Base-by-base conservation (phyloP, 2,797 vertebrate genomes). In the Manis javanica region DNA sequence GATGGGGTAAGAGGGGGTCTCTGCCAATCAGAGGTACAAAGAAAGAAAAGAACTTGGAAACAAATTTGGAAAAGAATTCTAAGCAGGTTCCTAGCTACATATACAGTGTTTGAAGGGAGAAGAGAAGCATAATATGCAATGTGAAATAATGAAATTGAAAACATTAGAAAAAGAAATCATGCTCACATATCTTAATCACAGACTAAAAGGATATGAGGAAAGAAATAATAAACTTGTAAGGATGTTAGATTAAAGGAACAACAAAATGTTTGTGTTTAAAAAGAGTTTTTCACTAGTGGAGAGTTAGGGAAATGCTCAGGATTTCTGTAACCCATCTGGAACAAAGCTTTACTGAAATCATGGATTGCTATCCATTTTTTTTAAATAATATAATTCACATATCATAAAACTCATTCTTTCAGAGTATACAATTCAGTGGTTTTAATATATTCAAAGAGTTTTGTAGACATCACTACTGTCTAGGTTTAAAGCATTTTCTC, bases 31-130 rank as follows among this genome's bases (percentile, higher is more conserved):
- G 0, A 83, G 31, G 13, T 14, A 82, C 71, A 13, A 75, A 90
- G 39, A 71, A 72, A 63, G n/a, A 51, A 31, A 34, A 19, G 42
- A 69, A 85, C 34, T 1, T 46, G 3, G 49, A 82, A 68, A 79
- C 1, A 63, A 46, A 66, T n/a, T 68, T 81, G n/a, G 75, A 91
- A 81, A 34, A 49, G 6, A 95, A 86, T 51, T 96, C 88, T 92
- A 31, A 69, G 34, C 15, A 21, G 1, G 66, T 75, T 53, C 53
- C 49, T 53, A 87, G 7, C 59, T 37, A 63, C 24, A 24, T n/a
- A 72, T 2, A 51, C 71, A 88, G 71, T 34, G 61, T 12, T 57
- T 9, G 34, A 81, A 78, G 21, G 87, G 7, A 74, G 68, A 53
- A 84, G 3, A 74, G 2, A 59, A 66, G 18, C 26, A 5, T 6